A percentile compares a stretch with the other conserved stretches of the same genome.
These are phyloP conservation scores for Orchesellides sinensis DNA, from an alignment of 2,888 invertebrate genomes.

Conservation along the genomic window DNA sequence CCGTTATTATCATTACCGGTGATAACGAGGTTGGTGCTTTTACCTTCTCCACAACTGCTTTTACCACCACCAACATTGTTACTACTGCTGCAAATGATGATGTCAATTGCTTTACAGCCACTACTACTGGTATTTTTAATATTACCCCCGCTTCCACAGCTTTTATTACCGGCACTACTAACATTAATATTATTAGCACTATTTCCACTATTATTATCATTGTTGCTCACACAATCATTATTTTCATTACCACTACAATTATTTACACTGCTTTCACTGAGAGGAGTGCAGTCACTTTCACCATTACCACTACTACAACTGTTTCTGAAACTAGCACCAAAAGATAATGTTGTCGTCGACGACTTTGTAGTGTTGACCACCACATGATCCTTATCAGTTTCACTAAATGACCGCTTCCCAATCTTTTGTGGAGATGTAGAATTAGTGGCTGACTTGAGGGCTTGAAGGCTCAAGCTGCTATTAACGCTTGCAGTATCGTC, in stretches of 20 bases:
- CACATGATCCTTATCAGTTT: conserved; percentile 73
- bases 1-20: not conserved
- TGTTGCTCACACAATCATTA: conserved; percentile 19
- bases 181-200: conserved; percentile 4
- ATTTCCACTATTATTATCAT: not conserved
- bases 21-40: conserved; percentile 13
- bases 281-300: not conserved
- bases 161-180: not conserved
- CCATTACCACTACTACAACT: conserved; percentile 1
- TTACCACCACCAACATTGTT: conserved; percentile 17
- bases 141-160: not conserved
- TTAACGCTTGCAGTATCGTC: conserved; percentile 34
- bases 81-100: conserved; percentile 39
- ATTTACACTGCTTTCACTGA: conserved; percentile 1
- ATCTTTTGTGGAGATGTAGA: conserved; percentile 69
- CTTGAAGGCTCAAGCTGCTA: conserved; percentile 22
- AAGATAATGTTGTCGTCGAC: not conserved
- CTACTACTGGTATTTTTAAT: conserved; percentile 13
- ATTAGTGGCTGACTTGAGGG: conserved; percentile 2
- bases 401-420: conserved; percentile 73
- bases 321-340: conserved; percentile 56
- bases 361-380: conserved; percentile 1
- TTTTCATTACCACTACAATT: conserved; percentile 10
- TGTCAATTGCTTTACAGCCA: conserved; percentile 54
- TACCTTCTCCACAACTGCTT: no score